Conservation (phyloP, 2,888 invertebrate species). For the Tipula helvola region DNA sequence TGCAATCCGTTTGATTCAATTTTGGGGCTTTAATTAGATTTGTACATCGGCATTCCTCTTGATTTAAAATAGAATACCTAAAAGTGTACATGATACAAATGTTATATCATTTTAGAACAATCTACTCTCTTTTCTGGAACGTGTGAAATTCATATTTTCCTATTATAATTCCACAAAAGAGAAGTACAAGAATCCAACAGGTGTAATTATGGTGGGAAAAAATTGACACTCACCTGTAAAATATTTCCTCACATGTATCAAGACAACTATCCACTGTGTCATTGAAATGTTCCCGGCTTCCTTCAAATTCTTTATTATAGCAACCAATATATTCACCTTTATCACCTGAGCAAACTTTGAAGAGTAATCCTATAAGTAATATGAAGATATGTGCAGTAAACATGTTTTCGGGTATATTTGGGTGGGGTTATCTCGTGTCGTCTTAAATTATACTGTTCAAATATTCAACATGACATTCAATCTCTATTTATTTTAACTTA, state of each 20-base stretch:
- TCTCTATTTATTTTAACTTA: neutral
- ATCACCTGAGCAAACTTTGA: neutral
- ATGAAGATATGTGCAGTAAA: neutral
- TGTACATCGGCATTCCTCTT: constrained; percentile 34
- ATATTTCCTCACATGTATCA: constrained; percentile 4
- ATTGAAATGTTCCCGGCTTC: neutral
- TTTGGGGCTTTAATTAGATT: constrained; percentile 37
- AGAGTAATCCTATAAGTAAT: neutral
- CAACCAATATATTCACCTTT: constrained; percentile 6
- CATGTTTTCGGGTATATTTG: neutral
- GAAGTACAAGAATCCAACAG: neutral
- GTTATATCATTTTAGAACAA: neutral
- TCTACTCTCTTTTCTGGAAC: neutral
- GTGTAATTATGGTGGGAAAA: neutral
- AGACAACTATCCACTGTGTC: neutral
- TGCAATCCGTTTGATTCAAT: constrained; percentile 38
- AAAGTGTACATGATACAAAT: neutral
- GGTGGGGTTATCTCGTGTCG: neutral
- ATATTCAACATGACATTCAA: neutral
- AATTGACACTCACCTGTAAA: constrained; percentile 4
- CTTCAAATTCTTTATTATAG: neutral
- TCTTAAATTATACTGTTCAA: neutral
- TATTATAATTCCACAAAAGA: neutral
- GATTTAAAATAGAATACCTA: constrained; percentile 10
- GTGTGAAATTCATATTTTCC: neutral